These are phyloP conservation scores for Orgyia antiqua DNA, from an alignment of 2,888 invertebrate genomes.

Conservation along the genomic window DNA sequence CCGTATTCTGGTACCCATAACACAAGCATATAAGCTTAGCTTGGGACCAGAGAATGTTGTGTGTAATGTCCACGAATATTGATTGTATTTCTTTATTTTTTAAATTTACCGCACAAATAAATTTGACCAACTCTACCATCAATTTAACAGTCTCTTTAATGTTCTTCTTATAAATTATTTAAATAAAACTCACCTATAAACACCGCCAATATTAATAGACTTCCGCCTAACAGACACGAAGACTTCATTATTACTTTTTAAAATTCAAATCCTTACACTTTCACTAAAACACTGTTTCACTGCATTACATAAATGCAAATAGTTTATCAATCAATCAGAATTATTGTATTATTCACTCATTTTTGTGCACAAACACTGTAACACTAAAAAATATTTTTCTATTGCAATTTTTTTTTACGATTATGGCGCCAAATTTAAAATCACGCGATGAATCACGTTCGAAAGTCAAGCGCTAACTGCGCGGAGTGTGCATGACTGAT, in stretches of 20 bases:
- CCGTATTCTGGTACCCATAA: too few relatives aligned
- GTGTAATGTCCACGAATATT: too few relatives aligned
- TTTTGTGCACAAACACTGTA: constrained; percentile 19
- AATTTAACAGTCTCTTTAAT: too few relatives aligned
- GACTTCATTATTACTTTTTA: constrained; percentile 53
- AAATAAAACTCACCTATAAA: constrained; percentile 60
- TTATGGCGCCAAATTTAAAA: constrained; percentile 27
- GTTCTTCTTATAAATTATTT: too few relatives aligned
- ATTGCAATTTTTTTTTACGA: constrained; percentile 23
- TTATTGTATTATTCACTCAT: constrained; percentile 28
- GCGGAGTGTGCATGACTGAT: constrained; percentile 56
- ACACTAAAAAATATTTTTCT: constrained; percentile 12
- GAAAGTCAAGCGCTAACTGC: constrained; percentile 71
- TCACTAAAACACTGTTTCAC: constrained; percentile 54
- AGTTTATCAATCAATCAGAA: constrained; percentile 13
- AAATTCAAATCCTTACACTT: constrained; percentile 56
- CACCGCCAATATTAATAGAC: constrained; percentile 45
- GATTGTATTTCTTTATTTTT: too few relatives aligned
- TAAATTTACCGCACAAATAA: too few relatives aligned
- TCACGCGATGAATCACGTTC: constrained; percentile 51
- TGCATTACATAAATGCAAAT: constrained; percentile 35
- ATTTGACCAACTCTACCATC: too few relatives aligned
- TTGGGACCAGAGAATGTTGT: too few relatives aligned
- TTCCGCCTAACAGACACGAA: constrained; percentile 44
- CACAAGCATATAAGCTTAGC: too few relatives aligned